phyloP scores from a whole-genome alignment of 2,113 vertebrate genomes.

The Aspiorhynchus laticeps region DNA sequence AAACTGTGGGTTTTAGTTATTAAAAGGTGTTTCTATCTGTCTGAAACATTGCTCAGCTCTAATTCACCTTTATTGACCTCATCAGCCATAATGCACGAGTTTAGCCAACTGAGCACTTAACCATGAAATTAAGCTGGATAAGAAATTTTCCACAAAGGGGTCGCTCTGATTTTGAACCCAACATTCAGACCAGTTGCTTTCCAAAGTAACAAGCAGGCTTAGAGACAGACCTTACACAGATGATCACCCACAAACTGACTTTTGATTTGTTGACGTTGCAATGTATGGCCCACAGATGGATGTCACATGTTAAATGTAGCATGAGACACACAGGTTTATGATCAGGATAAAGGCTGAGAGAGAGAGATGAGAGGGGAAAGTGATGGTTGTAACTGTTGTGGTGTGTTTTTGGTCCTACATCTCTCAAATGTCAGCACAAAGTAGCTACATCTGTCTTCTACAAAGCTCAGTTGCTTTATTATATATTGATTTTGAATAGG shows the following conservation, averaged over 20 bases:
- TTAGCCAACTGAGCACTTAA: conserved; percentile 24
- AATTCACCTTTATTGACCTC: conserved; percentile 29
- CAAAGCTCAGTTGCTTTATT: neutral
- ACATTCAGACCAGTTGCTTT: neutral
- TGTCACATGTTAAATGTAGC: neutral
- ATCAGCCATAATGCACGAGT: conserved; percentile 22
- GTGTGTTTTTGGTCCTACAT: neutral
- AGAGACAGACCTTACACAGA: neutral
- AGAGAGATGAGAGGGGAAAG: neutral
- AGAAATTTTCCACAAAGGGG: conserved; percentile 28
- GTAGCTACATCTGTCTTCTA: neutral
- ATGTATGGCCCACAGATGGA: neutral
- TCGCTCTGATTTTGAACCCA: conserved; percentile 18
- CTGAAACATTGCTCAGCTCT: neutral
- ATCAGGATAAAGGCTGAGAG: neutral
- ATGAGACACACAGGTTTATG: neutral
- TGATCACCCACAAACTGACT: conserved; percentile 10
- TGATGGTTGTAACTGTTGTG: neutral
- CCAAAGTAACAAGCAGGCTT: neutral
- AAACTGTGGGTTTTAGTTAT: neutral
- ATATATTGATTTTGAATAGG: neutral
- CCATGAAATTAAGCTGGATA: conserved; percentile 16
- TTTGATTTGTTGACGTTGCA: neutral
- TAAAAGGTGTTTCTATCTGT: conserved; percentile 1
- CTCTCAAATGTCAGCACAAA: neutral